Conservation (phyloP, 2,797 vertebrate genomes). For the Melopsittacus undulatus region DNA sequence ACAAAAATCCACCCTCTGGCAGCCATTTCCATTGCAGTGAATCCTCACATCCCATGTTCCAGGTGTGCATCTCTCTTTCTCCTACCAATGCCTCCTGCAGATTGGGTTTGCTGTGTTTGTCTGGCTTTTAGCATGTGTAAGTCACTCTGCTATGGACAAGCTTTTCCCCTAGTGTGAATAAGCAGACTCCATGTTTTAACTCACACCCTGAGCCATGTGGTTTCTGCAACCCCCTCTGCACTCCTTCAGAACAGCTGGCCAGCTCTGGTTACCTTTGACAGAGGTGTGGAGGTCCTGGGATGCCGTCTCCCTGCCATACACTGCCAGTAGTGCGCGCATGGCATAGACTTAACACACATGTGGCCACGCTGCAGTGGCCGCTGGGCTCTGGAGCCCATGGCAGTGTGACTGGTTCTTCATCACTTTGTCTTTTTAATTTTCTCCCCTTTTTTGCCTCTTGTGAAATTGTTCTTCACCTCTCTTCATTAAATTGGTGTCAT, state of each 20-base stretch:
- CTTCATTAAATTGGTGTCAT: not conserved
- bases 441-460: not conserved
- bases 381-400: not conserved
- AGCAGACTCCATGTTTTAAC: fast-evolving
- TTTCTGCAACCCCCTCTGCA: not conserved
- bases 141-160: not conserved
- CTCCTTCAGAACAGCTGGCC: not conserved
- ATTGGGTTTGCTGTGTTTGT: not conserved
- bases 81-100: not conserved
- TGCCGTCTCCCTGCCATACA: fast-evolving
- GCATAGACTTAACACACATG: fast-evolving
- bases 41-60: not conserved
- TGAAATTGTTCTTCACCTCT: not conserved
- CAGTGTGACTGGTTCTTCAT: not conserved
- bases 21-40: not conserved
- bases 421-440: not conserved
- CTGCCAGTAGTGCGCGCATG: not conserved
- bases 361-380: not conserved
- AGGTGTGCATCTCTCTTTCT: not conserved
- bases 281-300: not conserved
- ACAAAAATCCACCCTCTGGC: not conserved
- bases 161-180: fast-evolving
- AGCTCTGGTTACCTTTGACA: not conserved
- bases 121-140: not conserved
- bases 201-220: not conserved